Evolutionary conservation across 2,113 vertebrate species (phyloP).

Genomic region (Mesocricetus auratus): DNA sequence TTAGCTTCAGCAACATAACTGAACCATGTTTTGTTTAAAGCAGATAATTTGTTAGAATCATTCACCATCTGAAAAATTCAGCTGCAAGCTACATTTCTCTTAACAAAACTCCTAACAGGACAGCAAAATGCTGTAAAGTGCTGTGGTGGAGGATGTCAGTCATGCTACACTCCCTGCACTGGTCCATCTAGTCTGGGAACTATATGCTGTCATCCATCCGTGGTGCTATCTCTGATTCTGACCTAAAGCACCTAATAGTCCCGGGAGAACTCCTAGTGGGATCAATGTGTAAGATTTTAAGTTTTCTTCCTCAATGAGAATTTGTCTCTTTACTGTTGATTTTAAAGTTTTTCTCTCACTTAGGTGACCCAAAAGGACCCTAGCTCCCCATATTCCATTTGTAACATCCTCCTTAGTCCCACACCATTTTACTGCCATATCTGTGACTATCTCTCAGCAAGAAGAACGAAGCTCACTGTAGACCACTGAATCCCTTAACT

Average conservation of each 20-base stretch:
- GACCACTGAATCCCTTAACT: background rate
- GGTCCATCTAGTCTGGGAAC: background rate
- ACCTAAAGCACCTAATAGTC: accelerated
- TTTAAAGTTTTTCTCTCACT: conserved; percentile 23
- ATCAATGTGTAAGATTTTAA: background rate
- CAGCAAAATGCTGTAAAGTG: background rate
- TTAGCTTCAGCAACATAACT: conserved; percentile 49
- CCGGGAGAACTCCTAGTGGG: background rate
- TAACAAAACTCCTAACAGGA: background rate
- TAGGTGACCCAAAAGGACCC: background rate
- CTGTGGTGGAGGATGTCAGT: background rate
- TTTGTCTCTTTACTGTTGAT: background rate
- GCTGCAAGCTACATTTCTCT: background rate
- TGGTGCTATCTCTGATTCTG: background rate
- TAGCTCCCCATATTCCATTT: background rate
- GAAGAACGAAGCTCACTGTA: background rate
- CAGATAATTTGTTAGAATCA: conserved; percentile 19
- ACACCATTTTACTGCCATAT: background rate
- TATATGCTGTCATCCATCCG: background rate
- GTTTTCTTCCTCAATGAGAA: background rate
- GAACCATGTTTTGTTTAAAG: background rate
- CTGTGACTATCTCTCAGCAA: background rate
- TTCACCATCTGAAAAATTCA: conserved; percentile 7
- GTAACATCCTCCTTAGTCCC: background rate
- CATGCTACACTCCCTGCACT: too few species aligned